Evolutionary conservation across 2,888 invertebrate genomes (phyloP).

Genomic region (Parnassius glacialis): DNA sequence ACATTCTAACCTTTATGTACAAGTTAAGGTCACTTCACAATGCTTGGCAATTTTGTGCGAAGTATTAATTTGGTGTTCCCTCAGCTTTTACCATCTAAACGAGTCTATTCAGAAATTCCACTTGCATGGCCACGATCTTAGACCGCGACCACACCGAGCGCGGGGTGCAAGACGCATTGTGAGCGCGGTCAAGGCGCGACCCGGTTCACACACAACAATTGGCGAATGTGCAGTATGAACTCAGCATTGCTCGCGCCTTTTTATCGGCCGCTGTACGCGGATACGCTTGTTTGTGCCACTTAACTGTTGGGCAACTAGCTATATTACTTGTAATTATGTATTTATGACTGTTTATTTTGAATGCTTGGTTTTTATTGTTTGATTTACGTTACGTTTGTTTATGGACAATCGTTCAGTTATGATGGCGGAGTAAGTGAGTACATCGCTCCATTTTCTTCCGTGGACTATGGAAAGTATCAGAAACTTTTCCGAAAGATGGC

Average conservation of each 20-base stretch:
- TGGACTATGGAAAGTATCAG: too few relatives aligned
- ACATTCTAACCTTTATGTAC: too few relatives aligned
- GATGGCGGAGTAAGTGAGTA: too few relatives aligned
- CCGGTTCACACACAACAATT: slow-evolving; percentile 55
- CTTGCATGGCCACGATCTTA: background rate
- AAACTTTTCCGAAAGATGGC: too few relatives aligned
- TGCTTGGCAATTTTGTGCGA: too few relatives aligned
- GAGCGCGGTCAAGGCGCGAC: slow-evolving; percentile 53
- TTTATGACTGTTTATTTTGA: too few relatives aligned
- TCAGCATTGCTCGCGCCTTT: slow-evolving; percentile 26
- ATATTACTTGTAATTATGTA: slow-evolving; percentile 1
- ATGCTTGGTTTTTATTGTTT: too few relatives aligned
- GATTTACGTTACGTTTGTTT: too few relatives aligned
- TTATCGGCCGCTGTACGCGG: slow-evolving; percentile 29
- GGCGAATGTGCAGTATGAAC: slow-evolving; percentile 31
- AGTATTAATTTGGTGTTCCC: background rate
- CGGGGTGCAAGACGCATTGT: slow-evolving; percentile 22
- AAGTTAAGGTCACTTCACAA: too few relatives aligned
- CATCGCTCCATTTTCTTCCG: too few relatives aligned
- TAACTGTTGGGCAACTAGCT: slow-evolving; percentile 12
- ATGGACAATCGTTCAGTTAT: background rate
- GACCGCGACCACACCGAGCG: slow-evolving; percentile 1
- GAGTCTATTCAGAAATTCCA: slow-evolving; percentile 1
- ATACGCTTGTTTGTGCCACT: slow-evolving; percentile 31
- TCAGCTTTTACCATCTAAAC: background rate